Evolutionary conservation across 2,797 vertebrate species (phyloP), one percentile per base, ranked within the genome.

Genomic region (Tenualosa ilisha): DNA sequence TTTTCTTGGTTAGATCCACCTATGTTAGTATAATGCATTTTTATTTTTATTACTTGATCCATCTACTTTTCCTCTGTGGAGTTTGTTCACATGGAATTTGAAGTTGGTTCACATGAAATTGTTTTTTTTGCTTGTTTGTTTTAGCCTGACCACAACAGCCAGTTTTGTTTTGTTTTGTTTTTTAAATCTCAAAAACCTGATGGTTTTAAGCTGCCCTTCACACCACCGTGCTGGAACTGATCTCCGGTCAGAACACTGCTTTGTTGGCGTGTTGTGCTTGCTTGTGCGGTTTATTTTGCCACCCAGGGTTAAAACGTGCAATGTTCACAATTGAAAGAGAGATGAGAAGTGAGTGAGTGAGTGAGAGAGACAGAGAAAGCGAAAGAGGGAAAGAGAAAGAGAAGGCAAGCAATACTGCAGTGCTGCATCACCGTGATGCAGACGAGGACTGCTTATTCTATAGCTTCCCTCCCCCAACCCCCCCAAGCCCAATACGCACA

Each of bases 401-500:
- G 9, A 37, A 11, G 11, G 40, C 72, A 79, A 37, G 37, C 43
- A 22, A 46, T 79, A 13, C 72, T 79, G 37, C 72, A 79, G 72
- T 79, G 72, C 72, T 79, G 72, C 72, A 79, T 46, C 40, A 15
- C 72, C 46, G 0, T 40, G 8, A 79, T 79, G 72, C 72, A 79
- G 40, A 79, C 6, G 72, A 79, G 13, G 37, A 37, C 37, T 20
- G 72, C 72, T 72, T 37, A 72, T 72, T 72, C 11, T 72, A 72
- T 40, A 12, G 31, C 65, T 72, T 15, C 31, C 1, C n/a, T 24
- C 61, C 61, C n/a, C 7, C 26, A 40, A 1, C 65, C 46, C 31
- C 12, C 65, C 65, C 31, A 11, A 31, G 5, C 37, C 0, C 31
- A 40, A 40, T 13, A 75, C 26, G 37, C 65, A 40, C 31, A 31